A percentile compares a stretch with the other conserved stretches of the same genome.
Evolutionary conservation across 2,888 invertebrate species (phyloP).

Genomic region (Hedya salicella): DNA sequence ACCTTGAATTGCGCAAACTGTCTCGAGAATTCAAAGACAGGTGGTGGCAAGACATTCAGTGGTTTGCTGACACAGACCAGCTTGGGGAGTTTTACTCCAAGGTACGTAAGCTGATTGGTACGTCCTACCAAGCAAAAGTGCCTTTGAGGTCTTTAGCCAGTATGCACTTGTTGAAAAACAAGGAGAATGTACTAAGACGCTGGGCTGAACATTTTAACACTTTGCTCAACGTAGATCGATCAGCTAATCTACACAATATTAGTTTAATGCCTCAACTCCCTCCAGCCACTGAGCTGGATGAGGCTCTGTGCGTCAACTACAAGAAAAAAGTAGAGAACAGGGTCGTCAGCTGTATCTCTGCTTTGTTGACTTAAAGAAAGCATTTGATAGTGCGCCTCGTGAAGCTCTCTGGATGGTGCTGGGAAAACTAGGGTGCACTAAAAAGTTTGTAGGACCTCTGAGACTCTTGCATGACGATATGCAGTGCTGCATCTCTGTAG

Average conservation of each 20-base stretch:
- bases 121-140: background rate
- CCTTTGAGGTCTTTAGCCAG: slow-evolving; percentile 1
- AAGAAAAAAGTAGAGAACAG: slow-evolving; percentile 1
- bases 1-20: background rate
- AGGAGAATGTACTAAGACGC: slow-evolving; percentile 36
- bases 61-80: slow-evolving; percentile 42
- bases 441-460: too few relatives aligned
- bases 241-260: slow-evolving; percentile 32
- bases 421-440: background rate
- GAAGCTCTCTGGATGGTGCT: background rate
- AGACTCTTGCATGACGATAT: too few relatives aligned
- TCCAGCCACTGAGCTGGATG: too few relatives aligned
- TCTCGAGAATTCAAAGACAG: slow-evolving; percentile 28
- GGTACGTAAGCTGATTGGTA: slow-evolving; percentile 30
- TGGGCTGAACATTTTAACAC: slow-evolving; percentile 44
- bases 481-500: too few relatives aligned
- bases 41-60: slow-evolving; percentile 44
- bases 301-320: background rate
- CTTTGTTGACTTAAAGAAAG: background rate
- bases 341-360: background rate
- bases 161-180: slow-evolving; percentile 10
- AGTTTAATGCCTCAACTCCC: slow-evolving; percentile 6
- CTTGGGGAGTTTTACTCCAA: slow-evolving; percentile 41
- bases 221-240: slow-evolving; percentile 43
- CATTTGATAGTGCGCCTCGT: background rate